Evolutionary conservation across 2,113 vertebrate genomes (phyloP).

Genomic region (Nymphicus hollandicus): DNA sequence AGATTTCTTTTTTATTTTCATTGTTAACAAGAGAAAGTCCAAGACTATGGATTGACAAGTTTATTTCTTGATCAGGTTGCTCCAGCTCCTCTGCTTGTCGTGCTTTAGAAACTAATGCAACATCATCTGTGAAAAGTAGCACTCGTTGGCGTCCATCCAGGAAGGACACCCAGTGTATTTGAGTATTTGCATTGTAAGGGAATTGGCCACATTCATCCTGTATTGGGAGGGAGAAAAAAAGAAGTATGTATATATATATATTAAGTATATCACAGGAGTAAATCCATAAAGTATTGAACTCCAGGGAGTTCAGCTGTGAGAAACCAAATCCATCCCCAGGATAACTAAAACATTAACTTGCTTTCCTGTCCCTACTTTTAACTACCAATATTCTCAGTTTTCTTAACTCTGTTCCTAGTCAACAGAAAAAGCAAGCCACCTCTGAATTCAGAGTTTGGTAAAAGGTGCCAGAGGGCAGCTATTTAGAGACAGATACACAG

Average conservation of each 20-base stretch:
- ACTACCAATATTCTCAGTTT: not conserved
- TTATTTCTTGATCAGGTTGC: conserved; percentile 89
- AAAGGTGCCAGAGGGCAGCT: not conserved
- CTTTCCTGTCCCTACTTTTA: not conserved
- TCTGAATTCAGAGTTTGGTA: not conserved
- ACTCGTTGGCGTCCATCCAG: conserved; percentile 93
- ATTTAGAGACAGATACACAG: not conserved
- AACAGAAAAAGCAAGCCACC: not conserved
- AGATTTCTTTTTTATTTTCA: conserved; percentile 85
- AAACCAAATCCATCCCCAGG: not conserved
- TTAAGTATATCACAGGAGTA: not conserved
- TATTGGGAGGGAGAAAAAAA: not conserved
- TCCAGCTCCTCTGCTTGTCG: conserved; percentile 93
- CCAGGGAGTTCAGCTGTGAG: not conserved
- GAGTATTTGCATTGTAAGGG: conserved; percentile 78
- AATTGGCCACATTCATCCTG: conserved; percentile 93
- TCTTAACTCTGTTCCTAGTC: not conserved
- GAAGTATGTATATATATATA: not conserved
- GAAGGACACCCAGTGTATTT: conserved; percentile 96
- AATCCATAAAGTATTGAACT: not conserved
- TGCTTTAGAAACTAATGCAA: conserved; percentile 89
- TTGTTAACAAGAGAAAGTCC: conserved; percentile 94
- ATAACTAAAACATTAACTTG: not conserved
- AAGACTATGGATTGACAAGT: conserved; percentile 87
- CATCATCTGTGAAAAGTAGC: conserved; percentile 92